These are phyloP conservation scores for Lycocerus yunnanus DNA, from an alignment of 2,888 invertebrate genomes.

Conservation along the genomic window DNA sequence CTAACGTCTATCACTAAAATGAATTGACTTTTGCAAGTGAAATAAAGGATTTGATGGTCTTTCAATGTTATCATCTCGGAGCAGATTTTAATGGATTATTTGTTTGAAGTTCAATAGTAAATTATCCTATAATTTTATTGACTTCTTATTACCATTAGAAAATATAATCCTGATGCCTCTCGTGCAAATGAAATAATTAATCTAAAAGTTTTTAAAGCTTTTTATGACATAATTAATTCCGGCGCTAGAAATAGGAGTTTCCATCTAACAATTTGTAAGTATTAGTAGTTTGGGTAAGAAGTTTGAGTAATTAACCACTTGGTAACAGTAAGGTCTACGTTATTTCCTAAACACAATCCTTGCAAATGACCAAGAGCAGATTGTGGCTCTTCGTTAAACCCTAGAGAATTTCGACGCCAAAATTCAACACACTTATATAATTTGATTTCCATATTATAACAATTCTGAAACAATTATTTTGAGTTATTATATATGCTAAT, in stretches of 20 bases:
- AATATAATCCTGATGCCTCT: neutral
- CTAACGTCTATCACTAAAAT: constrained; percentile 12
- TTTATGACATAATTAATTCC: neutral
- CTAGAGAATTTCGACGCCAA: constrained; percentile 3
- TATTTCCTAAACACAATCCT: constrained; percentile 26
- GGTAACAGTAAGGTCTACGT: constrained; percentile 22
- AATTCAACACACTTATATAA: constrained; percentile 1
- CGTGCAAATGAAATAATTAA: neutral
- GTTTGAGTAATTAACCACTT: constrained; percentile 26
- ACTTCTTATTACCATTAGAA: neutral
- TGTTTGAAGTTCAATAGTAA: constrained; percentile 10
- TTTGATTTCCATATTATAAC: neutral
- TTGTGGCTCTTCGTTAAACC: constrained; percentile 3
- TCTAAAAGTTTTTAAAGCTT: neutral
- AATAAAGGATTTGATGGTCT: constrained; percentile 27
- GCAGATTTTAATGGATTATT: constrained; percentile 24
- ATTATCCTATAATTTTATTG: constrained; percentile 10
- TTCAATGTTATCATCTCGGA: constrained; percentile 25
- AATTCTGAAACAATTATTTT: neutral
- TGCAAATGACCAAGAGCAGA: constrained; percentile 21
- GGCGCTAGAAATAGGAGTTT: neutral
- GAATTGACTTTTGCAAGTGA: constrained; percentile 24
- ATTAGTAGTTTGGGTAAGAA: constrained; percentile 26
- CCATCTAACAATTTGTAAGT: constrained; percentile 18
- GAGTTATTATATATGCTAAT: neutral